Evolutionary conservation across 2,797 vertebrate species (phyloP).

Genomic region (Chelidonichthys spinosus): DNA sequence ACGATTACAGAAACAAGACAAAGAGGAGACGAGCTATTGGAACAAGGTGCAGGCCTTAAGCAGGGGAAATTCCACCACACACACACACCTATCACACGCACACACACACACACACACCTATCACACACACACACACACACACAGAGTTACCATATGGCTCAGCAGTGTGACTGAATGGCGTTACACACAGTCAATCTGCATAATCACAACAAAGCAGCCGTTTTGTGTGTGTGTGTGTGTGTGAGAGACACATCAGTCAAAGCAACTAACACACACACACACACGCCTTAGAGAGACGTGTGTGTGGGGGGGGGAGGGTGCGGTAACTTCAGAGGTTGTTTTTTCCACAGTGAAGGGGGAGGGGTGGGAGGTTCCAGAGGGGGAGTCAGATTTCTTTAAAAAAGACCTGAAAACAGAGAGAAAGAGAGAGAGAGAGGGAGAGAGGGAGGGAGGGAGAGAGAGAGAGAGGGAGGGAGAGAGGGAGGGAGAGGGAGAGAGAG

Average conservation of each 20-base stretch:
- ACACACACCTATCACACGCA: too few relatives aligned
- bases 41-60: constrained; percentile 53
- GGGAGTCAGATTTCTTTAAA: constrained; percentile 72
- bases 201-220: constrained; percentile 79
- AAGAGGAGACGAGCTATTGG: constrained; percentile 31
- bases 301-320: constrained; percentile 47
- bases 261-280: constrained; percentile 58
- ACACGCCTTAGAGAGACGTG: constrained; percentile 46
- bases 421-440: constrained; percentile 19
- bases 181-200: constrained; percentile 76
- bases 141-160: constrained; percentile 59
- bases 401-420: constrained; percentile 62
- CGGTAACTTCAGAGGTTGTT: constrained; percentile 76
- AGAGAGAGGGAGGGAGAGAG: constrained; percentile 18
- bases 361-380: constrained; percentile 47
- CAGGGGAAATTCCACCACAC: constrained; percentile 62
- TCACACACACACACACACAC: constrained; percentile 17
- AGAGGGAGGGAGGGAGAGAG: neutral
- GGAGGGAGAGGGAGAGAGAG: neutral
- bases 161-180: constrained; percentile 49
- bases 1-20: constrained; percentile 33
- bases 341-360: constrained; percentile 49
- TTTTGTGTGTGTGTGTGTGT: constrained; percentile 42
- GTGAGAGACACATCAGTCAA: constrained; percentile 82
- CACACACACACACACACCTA: neutral